phyloP scores from a whole-genome alignment of 1,140 invertebrate genomes.

The Pinna nobilis region DNA sequence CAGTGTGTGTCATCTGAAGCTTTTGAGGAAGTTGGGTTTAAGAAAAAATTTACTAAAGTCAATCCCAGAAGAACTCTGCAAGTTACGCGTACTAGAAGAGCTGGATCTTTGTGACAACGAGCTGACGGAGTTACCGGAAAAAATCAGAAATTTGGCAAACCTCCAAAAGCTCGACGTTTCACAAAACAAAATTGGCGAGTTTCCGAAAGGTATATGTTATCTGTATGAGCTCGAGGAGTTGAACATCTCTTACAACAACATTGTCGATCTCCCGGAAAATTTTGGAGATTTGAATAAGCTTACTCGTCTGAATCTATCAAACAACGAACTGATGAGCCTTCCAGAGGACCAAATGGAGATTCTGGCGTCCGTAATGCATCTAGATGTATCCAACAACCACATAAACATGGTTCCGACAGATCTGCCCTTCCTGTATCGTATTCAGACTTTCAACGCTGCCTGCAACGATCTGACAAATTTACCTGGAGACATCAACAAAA shows the following conservation, averaged over 20 bases:
- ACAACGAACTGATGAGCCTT: constrained; percentile 62
- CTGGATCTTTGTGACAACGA: constrained; percentile 63
- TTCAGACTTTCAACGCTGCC: constrained; percentile 55
- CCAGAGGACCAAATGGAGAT: constrained; percentile 62
- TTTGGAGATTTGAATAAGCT: constrained; percentile 62
- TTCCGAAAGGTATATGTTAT: constrained; percentile 53
- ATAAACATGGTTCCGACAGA: constrained; percentile 62
- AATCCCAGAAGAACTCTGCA: constrained; percentile 61
- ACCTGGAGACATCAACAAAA: constrained; percentile 63
- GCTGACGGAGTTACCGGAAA: constrained; percentile 52
- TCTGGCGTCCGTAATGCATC: constrained; percentile 55
- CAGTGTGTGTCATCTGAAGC: constrained; percentile 54
- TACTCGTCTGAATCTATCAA: constrained; percentile 59
- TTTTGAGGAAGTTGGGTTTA: constrained; percentile 55
- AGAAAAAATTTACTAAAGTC: constrained; percentile 59
- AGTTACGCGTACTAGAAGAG: constrained; percentile 56
- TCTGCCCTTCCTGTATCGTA: constrained; percentile 66
- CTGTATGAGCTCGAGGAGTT: constrained; percentile 61
- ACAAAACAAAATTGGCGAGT: constrained; percentile 62
- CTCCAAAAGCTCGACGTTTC: constrained; percentile 59
- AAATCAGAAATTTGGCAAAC: constrained; percentile 55
- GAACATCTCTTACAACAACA: constrained; percentile 65
- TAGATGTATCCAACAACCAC: constrained; percentile 64
- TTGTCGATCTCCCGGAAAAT: constrained; percentile 60
- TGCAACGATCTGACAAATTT: constrained; percentile 61